These are phyloP conservation scores for Cavia porcellus DNA, from an alignment of 2,113 vertebrate species.

Conservation along the genomic window DNA sequence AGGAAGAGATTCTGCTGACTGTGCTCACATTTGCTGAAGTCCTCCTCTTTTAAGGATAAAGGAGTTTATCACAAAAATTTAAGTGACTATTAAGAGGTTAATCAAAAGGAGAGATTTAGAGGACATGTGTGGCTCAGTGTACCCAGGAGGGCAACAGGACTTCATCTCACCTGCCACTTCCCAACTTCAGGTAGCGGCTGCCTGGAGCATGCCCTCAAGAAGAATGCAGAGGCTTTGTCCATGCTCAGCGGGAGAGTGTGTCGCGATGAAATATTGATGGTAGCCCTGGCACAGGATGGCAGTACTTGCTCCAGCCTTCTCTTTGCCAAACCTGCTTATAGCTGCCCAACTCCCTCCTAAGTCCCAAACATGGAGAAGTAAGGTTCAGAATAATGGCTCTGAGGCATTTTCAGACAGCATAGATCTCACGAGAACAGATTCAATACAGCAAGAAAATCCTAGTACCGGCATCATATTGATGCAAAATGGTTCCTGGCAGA, in stretches of 20 bases:
- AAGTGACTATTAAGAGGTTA: background rate
- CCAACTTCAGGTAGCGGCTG: background rate
- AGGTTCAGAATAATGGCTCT: background rate
- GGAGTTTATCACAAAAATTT: background rate
- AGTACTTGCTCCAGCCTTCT: background rate
- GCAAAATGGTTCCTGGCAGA: background rate
- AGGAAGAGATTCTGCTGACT: background rate
- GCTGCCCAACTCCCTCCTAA: background rate
- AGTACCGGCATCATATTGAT: background rate
- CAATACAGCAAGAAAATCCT: background rate
- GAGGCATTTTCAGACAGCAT: background rate
- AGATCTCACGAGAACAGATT: background rate
- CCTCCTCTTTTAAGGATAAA: background rate
- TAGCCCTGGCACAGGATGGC: constrained; percentile 4
- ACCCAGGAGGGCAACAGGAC: background rate
- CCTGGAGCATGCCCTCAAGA: constrained; percentile 27
- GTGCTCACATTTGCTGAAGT: background rate
- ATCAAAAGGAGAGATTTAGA: background rate
- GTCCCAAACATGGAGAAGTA: background rate
- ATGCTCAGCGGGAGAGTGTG: background rate
- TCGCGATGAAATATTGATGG: constrained; percentile 63
- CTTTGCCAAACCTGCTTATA: background rate
- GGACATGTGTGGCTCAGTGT: background rate
- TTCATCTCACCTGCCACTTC: constrained; percentile 8
- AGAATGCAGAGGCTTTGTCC: constrained; percentile 48